These are phyloP conservation scores for Apodemia mormo DNA, from an alignment of 2,888 invertebrate species.

Conservation along the genomic window DNA sequence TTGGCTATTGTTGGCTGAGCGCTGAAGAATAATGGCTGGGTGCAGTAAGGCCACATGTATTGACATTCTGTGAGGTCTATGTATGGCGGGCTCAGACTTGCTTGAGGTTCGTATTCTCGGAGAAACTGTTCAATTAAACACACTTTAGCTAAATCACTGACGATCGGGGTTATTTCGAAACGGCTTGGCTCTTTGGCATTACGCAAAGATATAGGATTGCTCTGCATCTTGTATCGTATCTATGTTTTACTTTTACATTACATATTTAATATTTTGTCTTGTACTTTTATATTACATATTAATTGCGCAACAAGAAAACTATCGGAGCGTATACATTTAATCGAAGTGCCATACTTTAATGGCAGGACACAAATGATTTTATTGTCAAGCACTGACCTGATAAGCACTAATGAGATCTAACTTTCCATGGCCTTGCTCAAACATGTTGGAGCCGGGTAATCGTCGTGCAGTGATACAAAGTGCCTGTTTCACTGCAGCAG, in stretches of 20 bases:
- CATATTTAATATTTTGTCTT: too few species aligned
- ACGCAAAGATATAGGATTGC: too few species aligned
- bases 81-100: slow-evolving; percentile 88
- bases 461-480: slow-evolving; percentile 94
- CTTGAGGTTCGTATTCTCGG: slow-evolving; percentile 81
- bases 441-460: slow-evolving; percentile 94
- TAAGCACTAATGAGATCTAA: slow-evolving; percentile 94
- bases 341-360: not conserved
- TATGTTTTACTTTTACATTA: too few species aligned
- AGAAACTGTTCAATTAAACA: slow-evolving; percentile 61
- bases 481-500: slow-evolving; percentile 97
- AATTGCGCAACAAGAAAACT: too few species aligned
- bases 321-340: not conserved
- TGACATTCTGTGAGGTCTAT: slow-evolving; percentile 97
- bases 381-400: slow-evolving; percentile 75
- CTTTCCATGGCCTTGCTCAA: slow-evolving; percentile 98
- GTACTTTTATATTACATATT: too few species aligned
- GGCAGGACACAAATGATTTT: not conserved
- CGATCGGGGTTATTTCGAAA: too few species aligned
- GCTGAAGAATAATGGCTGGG: slow-evolving; percentile 94
- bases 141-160: too few species aligned
- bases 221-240: too few species aligned
- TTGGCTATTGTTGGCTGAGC: slow-evolving; percentile 95
- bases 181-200: too few species aligned
- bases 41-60: slow-evolving; percentile 99